Evolutionary conservation across 2,888 invertebrate species (phyloP).

Genomic region (Chaetogeoica ovagalla): DNA sequence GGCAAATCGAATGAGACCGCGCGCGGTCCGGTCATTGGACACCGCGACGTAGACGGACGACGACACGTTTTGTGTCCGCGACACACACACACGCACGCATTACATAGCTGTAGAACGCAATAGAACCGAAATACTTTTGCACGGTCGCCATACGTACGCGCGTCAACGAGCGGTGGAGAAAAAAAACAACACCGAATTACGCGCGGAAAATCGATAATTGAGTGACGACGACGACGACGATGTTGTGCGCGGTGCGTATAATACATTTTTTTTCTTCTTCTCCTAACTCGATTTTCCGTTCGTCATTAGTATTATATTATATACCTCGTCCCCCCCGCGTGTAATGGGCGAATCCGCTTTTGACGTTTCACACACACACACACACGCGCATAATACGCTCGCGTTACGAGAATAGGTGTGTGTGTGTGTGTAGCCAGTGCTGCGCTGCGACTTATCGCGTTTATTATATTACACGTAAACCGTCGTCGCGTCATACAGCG

Average conservation of each 20-base stretch:
- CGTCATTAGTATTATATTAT: constrained; percentile 12
- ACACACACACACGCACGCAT: too few species aligned
- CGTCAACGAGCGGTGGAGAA: background rate
- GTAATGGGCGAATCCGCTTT: constrained; percentile 46
- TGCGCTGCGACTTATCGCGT: too few species aligned
- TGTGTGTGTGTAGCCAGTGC: too few species aligned
- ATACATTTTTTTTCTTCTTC: too few species aligned
- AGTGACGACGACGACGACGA: background rate
- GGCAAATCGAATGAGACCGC: too few species aligned
- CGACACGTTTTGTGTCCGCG: too few species aligned
- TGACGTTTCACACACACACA: constrained; percentile 19
- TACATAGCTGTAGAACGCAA: background rate
- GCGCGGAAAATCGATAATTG: constrained; percentile 49
- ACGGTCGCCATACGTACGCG: constrained; percentile 18
- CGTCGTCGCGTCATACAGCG: too few species aligned
- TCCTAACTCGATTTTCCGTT: background rate
- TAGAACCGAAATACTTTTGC: constrained; percentile 21
- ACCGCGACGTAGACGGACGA: too few species aligned
- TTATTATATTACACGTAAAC: too few species aligned
- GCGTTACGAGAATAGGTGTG: background rate
- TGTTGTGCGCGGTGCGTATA: background rate
- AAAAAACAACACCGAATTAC: constrained; percentile 11
- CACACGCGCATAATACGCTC: background rate
- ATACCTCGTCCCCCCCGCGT: background rate
- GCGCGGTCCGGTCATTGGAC: too few species aligned